Base-by-base conservation (phyloP, 2,113 vertebrate species). In the Hippocampus zosterae region DNA sequence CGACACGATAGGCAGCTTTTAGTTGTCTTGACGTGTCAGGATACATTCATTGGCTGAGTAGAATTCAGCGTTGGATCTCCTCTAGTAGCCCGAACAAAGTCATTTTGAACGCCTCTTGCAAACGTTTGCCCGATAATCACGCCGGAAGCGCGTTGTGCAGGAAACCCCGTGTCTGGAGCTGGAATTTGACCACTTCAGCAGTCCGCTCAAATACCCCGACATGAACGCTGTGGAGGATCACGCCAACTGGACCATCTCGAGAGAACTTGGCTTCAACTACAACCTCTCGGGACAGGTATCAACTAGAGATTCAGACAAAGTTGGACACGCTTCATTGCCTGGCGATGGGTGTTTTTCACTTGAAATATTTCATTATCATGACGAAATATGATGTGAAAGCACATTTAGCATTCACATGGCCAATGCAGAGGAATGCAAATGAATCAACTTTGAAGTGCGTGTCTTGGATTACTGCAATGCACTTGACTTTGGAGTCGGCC, bases 111-210 rank as follows among this genome's bases (percentile, higher is more conserved):
- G 2, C 41, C 10, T 72, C 19, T 3, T 25, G 18, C 62, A 50
- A 6, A 1, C 67, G 1, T 67, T 65, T 2, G 13, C 48, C 33
- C 42, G 16, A 61, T 69, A 53, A 11, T 68, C 19, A 64, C 40
- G 11, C 0, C 68, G 6, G 52, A 5, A 69, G 48, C 1, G 72
- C 67, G 1, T 61, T 66, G 3, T 61, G 5, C 74, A 99, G 97
- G 97, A 99, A 97, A 99, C 97, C 7, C 97, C 97, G 68, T 99
- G 97, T 86, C 91, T 99, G 69, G 96, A 99, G 87, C 84, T 99
- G 89, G 97, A 99, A 89, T 98, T 98, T 88, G 97, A 99, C 86
- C 96, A 96, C 91, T 98, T 98, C 73, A 98, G 95, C 86, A 94
- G 94, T 81, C 93, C 92, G 67, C 95, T 99, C 1, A 98, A 98